phyloP scores from a whole-genome alignment of 2,797 vertebrate species.

The Arctocebus calabarensis region DNA sequence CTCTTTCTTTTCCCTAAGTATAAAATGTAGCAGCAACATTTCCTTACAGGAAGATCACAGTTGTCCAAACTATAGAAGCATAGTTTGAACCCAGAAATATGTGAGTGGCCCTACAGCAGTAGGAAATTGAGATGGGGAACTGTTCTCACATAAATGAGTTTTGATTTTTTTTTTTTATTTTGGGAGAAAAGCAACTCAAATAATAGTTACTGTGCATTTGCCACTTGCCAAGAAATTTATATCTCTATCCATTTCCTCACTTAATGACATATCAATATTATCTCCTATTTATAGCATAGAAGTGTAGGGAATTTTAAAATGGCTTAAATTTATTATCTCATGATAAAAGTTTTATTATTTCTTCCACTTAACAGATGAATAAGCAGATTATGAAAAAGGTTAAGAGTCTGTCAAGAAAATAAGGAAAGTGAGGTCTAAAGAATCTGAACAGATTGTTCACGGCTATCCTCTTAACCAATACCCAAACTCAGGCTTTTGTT shows the following conservation, averaged over 20 bases:
- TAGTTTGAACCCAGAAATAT: slow-evolving; percentile 52
- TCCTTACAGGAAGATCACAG: slow-evolving; percentile 53
- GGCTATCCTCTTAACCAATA: neutral
- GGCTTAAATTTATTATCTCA: neutral
- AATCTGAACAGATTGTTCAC: neutral
- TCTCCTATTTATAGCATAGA: neutral
- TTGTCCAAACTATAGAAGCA: slow-evolving; percentile 21
- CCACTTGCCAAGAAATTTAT: neutral
- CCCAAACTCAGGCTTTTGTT: neutral
- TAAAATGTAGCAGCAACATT: slow-evolving; percentile 54
- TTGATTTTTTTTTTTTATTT: neutral
- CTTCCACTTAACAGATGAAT: neutral
- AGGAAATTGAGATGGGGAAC: neutral
- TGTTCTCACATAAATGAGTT: neutral
- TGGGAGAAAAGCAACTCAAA: neutral
- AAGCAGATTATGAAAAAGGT: neutral
- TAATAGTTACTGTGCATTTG: neutral
- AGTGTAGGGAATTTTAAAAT: neutral
- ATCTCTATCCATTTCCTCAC: neutral
- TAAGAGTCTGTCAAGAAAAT: neutral
- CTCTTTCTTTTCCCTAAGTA: slow-evolving; percentile 51
- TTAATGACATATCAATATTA: neutral
- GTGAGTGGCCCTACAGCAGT: neutral
- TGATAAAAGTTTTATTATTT: slow-evolving; percentile 8
- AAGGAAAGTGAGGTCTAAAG: neutral